These are phyloP conservation scores for Eretmocerus hayati DNA, from an alignment of 2,888 invertebrate species.

Conservation along the genomic window DNA sequence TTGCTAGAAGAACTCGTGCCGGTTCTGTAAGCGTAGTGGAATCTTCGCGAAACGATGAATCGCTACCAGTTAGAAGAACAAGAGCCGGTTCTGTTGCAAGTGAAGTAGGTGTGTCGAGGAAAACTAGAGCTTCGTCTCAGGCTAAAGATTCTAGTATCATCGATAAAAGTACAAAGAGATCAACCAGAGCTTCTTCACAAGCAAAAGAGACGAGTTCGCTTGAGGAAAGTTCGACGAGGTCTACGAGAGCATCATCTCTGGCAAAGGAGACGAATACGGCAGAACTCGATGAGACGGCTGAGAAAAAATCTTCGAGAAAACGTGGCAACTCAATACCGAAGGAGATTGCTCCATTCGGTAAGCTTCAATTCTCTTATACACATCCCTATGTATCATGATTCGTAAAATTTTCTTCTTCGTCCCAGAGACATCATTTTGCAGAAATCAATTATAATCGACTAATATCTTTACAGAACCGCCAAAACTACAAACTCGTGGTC, in stretches of 20 bases:
- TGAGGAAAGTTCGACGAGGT: slow-evolving; percentile 9
- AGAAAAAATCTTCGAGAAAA: slow-evolving; percentile 8
- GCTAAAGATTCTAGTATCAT: background rate
- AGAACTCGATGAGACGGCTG: slow-evolving; percentile 2
- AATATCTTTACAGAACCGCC: slow-evolving; percentile 5
- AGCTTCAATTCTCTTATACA: too few species aligned
- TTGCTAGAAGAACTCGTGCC: slow-evolving; percentile 9
- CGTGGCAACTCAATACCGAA: slow-evolving; percentile 35
- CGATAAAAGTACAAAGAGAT: background rate
- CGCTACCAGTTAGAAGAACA: background rate
- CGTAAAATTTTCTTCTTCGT: too few species aligned
- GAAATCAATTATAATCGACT: background rate
- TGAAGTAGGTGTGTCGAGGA: background rate
- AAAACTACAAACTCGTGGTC: slow-evolving; percentile 1
- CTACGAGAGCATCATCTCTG: background rate
- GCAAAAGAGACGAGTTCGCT: slow-evolving; percentile 20
- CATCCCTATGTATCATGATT: too few species aligned
- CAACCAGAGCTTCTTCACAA: slow-evolving; percentile 14
- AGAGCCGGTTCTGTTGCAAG: background rate
- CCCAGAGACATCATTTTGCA: too few species aligned
- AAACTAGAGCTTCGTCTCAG: slow-evolving; percentile 12
- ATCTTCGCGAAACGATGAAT: background rate
- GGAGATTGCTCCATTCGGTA: slow-evolving; percentile 21
- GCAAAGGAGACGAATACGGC: background rate
- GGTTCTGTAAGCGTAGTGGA: slow-evolving; percentile 18